These are phyloP conservation scores for Scomber colias DNA, from an alignment of 2,113 vertebrate species.

Conservation along the genomic window DNA sequence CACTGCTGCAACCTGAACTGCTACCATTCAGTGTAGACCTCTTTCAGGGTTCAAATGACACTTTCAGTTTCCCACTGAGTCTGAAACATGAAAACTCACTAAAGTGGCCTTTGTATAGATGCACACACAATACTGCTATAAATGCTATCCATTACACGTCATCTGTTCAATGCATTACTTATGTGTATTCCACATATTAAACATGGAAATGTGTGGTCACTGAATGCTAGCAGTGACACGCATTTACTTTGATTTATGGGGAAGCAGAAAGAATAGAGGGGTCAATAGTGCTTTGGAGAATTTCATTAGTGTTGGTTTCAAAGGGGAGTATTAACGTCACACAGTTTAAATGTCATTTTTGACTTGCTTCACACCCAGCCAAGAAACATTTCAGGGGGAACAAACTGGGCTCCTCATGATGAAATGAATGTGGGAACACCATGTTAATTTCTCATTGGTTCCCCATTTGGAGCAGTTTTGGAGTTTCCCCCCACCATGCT, in stretches of 20 bases:
- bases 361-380: conserved; percentile 1
- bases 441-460: conserved; percentile 22
- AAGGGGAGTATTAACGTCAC: not conserved
- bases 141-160: not conserved
- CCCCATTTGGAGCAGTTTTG: not conserved
- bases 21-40: conserved; percentile 23
- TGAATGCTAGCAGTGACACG: not conserved
- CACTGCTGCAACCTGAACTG: conserved; percentile 32
- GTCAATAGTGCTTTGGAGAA: not conserved
- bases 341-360: conserved; percentile 7
- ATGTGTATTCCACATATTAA: not conserved
- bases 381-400: conserved; percentile 15
- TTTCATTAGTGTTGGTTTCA: conserved; percentile 3
- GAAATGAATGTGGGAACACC: conserved; percentile 40
- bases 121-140: not conserved
- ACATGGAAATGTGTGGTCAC: not conserved
- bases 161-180: not conserved
- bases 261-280: not conserved
- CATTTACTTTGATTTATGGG: not conserved
- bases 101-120: conserved; percentile 2
- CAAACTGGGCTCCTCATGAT: conserved; percentile 13
- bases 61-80: conserved; percentile 9
- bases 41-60: conserved; percentile 29
- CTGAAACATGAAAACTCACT: conserved; percentile 4
- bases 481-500: not conserved